Base-by-base conservation (phyloP, 92 coral and sea anemone genomes). In the Hydrozoanthus gracilis region DNA sequence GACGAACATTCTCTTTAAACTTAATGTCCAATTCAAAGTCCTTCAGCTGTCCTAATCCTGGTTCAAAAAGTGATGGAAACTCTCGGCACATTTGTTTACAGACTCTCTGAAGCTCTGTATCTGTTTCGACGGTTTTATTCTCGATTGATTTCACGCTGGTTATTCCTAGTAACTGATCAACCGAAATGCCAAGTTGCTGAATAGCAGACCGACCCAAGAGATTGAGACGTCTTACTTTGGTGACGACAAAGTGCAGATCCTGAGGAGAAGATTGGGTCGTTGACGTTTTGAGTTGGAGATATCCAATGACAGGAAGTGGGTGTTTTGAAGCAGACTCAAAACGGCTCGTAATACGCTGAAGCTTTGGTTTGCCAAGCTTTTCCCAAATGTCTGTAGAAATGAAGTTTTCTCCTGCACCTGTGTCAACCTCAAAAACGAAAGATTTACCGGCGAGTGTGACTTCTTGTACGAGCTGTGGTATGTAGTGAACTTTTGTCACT, bases 81-180 rank as follows among this genome's bases (percentile, higher is more conserved):
- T 62, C 69, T 48, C 44, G 62, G 62, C 82, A 77, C 58, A 77
- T 51, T 51, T 49, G 67, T 44, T 51, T 45, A 60, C 82, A 77
- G 55, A 67, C 82, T 60, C 62, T 77, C 61, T 77, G 82, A 44
- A 77, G 16, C 62, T 77, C 60, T 20, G 82, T 44, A 16, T 77
- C 58, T 77, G 61, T 20, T 18, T 77, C 62, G 18, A 62, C 69
- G 69, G 69, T 62, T 20, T 77, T 48, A 9, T 44, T 20, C 55
- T 44, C 60, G 44, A 51, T 51, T 51, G 55, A 18, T 60, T 44
- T 51, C 61, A 44, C 82, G 44, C 82, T 77, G 55, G 55, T 44
- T 20, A 51, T 49, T 60, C 62, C 60, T 20, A 51, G 20, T 48
- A 44, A 77, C 44, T 51, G 44, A 49, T 51, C 58, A 49, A 77